Conservation (phyloP, 2,797 vertebrate species). For the Helicolenus hilgendorfi region DNA sequence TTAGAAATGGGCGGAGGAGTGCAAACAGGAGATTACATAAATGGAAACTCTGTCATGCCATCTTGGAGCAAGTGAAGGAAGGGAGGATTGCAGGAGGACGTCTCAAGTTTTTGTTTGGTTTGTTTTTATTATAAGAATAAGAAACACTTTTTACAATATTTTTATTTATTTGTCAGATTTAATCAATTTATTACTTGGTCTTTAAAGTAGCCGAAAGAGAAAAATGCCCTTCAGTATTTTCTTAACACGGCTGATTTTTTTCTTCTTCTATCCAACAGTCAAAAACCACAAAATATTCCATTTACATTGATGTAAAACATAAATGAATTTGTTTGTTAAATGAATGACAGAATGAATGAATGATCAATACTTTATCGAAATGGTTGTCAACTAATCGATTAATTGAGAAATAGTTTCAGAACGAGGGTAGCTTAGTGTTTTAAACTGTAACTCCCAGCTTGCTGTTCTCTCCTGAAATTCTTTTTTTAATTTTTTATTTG, state of each 20-base stretch:
- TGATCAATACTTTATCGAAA: not conserved
- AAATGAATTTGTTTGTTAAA: too few species aligned
- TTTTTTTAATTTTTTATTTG: not conserved
- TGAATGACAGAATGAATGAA: too few species aligned
- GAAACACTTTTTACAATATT: not conserved
- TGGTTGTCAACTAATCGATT: too few species aligned
- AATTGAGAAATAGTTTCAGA: not conserved
- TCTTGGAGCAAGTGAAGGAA: slow-evolving; percentile 53
- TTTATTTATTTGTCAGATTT: not conserved
- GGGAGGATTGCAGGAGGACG: not conserved
- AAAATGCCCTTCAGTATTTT: not conserved
- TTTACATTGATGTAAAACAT: not conserved
- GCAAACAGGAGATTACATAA: slow-evolving; percentile 64
- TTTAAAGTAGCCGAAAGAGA: not conserved
- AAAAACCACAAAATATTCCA: not conserved
- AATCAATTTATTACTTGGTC: not conserved
- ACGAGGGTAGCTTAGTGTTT: not conserved
- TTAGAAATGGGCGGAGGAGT: slow-evolving; percentile 47
- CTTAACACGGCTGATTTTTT: not conserved
- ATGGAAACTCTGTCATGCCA: slow-evolving; percentile 65
- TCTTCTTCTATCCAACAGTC: not conserved
- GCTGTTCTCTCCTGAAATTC: not conserved
- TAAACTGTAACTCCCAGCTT: not conserved
- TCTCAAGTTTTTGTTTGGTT: not conserved
- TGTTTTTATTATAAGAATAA: not conserved